Conservation (phyloP, 37 sponge, comb jelly and placozoan species). For the Spongilla lacustris region DNA sequence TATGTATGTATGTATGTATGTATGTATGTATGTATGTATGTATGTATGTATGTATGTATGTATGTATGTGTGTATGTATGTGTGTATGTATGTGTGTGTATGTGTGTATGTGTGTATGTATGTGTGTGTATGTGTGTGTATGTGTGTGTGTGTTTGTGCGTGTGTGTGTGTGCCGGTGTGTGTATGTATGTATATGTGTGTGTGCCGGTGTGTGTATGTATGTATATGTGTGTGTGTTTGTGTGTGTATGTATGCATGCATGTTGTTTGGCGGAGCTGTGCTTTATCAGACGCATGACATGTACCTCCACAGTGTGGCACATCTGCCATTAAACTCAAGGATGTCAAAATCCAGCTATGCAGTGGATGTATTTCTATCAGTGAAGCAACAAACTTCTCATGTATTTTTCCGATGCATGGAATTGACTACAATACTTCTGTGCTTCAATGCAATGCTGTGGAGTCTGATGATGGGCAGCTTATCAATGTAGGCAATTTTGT, state of each 20-base stretch:
- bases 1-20: neutral
- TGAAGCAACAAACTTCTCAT: too few relatives aligned
- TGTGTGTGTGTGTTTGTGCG: neutral
- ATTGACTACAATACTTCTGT: too few relatives aligned
- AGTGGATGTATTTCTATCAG: too few relatives aligned
- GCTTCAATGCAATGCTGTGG: too few relatives aligned
- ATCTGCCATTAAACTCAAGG: too few relatives aligned
- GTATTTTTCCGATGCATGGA: too few relatives aligned
- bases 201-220: neutral
- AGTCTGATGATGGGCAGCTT: too few relatives aligned
- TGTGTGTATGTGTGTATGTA: neutral
- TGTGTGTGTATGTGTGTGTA: neutral
- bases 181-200: neutral
- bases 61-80: neutral
- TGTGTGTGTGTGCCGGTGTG: neutral
- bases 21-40: conserved; percentile 5
- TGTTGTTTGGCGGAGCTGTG: neutral
- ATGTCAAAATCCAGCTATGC: too few relatives aligned
- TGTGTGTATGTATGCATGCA: neutral
- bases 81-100: neutral
- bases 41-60: conserved; percentile 2
- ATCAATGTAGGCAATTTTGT: too few relatives aligned
- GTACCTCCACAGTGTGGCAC: too few relatives aligned
- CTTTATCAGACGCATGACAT: neutral
- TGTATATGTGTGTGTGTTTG: neutral